Percentiles rank a stretch among this genome's conserved stretches.
These are phyloP conservation scores for Coenonympha arcania DNA, from an alignment of 2,888 invertebrate species.

Conservation along the genomic window DNA sequence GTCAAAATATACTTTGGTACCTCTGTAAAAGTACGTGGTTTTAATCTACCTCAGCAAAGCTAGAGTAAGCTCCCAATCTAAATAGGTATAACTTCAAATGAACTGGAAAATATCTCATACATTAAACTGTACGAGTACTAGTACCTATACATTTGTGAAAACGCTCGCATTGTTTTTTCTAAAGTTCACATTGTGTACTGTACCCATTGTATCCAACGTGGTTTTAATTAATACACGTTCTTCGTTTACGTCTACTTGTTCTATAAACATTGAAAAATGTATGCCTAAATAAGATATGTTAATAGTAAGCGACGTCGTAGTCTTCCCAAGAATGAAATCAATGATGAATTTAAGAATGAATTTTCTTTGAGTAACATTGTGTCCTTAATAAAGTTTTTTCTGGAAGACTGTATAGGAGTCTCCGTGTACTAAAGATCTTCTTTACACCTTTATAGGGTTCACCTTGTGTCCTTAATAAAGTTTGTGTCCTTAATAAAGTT, in stretches of 20 bases:
- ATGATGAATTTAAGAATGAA: too few species aligned
- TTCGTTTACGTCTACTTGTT: background rate
- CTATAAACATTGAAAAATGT: too few species aligned
- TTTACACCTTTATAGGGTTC: too few species aligned
- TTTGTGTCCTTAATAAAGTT: background rate
- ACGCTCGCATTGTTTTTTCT: background rate
- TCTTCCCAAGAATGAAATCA: too few species aligned
- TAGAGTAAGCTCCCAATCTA: background rate
- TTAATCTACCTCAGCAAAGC: background rate
- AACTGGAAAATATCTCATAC: background rate
- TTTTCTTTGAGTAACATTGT: background rate
- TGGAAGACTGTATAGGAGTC: too few species aligned
- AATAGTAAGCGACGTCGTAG: too few species aligned
- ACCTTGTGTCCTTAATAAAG: too few species aligned
- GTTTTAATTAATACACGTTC: constrained; percentile 3
- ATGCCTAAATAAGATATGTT: background rate
- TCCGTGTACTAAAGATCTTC: too few species aligned
- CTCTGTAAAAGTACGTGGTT: too few species aligned
- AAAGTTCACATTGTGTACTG: background rate
- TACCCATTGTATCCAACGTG: constrained; percentile 4
- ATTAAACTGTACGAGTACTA: background rate
- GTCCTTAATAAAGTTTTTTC: background rate
- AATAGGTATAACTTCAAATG: background rate
- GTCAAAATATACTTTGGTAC: too few species aligned
- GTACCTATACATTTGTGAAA: background rate